Percentiles rank a stretch among this genome's conserved stretches.
phyloP scores from a whole-genome alignment of 2,888 invertebrate genomes.

The Ennomos fuscantarius region DNA sequence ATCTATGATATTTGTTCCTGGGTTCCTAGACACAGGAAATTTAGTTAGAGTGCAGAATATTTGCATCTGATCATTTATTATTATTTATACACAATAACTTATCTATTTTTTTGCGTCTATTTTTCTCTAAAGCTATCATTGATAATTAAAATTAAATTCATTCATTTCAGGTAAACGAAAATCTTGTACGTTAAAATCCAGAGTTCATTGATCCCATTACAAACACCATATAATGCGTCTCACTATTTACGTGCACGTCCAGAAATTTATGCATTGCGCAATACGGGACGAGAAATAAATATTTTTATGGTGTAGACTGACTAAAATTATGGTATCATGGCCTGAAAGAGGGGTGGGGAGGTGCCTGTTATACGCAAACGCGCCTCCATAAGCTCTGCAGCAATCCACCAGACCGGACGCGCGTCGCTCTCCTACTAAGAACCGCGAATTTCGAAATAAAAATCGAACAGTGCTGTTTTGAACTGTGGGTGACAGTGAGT shows the following conservation, averaged over 20 bases:
- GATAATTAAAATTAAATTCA: too few species aligned
- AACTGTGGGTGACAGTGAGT: slow-evolving; percentile 20
- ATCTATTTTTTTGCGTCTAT: too few species aligned
- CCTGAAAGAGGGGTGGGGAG: slow-evolving; percentile 43
- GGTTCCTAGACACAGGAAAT: too few species aligned
- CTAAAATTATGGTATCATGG: slow-evolving; percentile 57
- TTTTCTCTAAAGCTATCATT: too few species aligned
- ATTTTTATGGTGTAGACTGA: slow-evolving; percentile 71
- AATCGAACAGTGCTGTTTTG: slow-evolving; percentile 15
- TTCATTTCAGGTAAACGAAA: too few species aligned
- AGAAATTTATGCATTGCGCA: slow-evolving; percentile 73
- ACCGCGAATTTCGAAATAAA: slow-evolving; percentile 33
- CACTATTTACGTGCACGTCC: slow-evolving; percentile 43
- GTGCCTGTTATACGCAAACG: slow-evolving; percentile 49
- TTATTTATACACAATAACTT: too few species aligned
- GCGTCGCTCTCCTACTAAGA: slow-evolving; percentile 27
- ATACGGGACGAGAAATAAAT: slow-evolving; percentile 68
- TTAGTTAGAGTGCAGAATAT: too few species aligned
- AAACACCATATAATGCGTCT: slow-evolving; percentile 1
- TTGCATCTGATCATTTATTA: too few species aligned
- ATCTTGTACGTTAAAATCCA: too few species aligned
- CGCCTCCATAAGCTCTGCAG: slow-evolving; percentile 61
- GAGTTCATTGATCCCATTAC: not conserved
- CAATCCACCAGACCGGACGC: slow-evolving; percentile 55
- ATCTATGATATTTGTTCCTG: too few species aligned